Evolutionary conservation across 2,888 invertebrate genomes (phyloP), one percentile per base, ranked within the genome.

Genomic region (Polymixis lichenea): DNA sequence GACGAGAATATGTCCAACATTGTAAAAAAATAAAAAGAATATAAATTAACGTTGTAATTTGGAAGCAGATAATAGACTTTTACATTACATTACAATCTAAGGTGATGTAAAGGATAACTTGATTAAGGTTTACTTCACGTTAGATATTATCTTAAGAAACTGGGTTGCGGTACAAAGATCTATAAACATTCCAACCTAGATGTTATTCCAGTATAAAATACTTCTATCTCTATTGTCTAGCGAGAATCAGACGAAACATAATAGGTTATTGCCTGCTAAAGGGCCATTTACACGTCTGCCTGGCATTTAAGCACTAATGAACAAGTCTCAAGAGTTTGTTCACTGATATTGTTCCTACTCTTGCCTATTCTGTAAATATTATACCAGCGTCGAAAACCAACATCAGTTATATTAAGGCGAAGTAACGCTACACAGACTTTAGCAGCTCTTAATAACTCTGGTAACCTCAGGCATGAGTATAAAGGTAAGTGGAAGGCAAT

Each of bases 401-500:
- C 75, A 75, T 77, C 66, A 67, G 64, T 68, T 56, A 69, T 82
- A 58, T 80, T 64, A 80, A 81, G 56, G 69, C 38, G 32, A 43
- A 69, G 82, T 82, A 87, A 80, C 66, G 60, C 77, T 75, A 85
- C 77, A 72, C 65, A 60, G 76, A 88, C 83, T 82, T 82, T 80
- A 84, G 76, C 74, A 72, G 78, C 84, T 79, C 85, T 83, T 87
- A 81, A 85, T 85, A 83, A 79, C 77, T 71, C 73, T 74, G 53
- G 82, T 83, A 74, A 78, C 86, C 84, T 49, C 80, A 71, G 68
- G 62, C 71, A 75, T 77, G 74, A 80, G 72, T 78, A 77, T 83
- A 82, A 84, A 77, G 84, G 86, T 82, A 86, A 84, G 82, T 88
- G 80, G 79, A 80, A 70, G 77, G 82, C 82, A 88, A 87, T 88